Percentiles rank a stretch among this genome's conserved stretches.
Evolutionary conservation across 2,888 invertebrate species (phyloP).

Genomic region (Prostheceraeus crozeri): DNA sequence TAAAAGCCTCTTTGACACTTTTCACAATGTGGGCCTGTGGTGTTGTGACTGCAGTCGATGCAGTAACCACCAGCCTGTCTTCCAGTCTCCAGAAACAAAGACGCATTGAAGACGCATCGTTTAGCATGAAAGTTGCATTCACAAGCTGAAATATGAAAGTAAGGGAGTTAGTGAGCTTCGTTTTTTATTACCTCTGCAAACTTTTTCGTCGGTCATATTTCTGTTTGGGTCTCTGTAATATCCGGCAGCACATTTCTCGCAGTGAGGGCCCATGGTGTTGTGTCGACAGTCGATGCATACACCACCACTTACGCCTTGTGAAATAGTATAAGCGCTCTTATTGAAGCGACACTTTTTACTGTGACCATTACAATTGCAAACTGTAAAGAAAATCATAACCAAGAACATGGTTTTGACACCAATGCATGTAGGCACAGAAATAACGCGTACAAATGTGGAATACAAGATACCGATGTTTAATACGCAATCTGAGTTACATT

Average conservation of each 20-base stretch:
- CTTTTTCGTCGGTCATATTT: slow-evolving; percentile 83
- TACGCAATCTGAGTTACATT: too few relatives aligned
- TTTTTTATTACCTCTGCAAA: slow-evolving; percentile 95
- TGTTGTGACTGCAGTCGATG: slow-evolving; percentile 84
- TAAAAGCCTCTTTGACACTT: slow-evolving; percentile 96
- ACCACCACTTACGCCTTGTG: slow-evolving; percentile 84
- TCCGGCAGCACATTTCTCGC: slow-evolving; percentile 94
- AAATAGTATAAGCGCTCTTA: slow-evolving; percentile 91
- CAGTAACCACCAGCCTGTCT: slow-evolving; percentile 89
- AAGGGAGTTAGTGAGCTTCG: too few relatives aligned
- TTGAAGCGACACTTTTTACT: slow-evolving; percentile 92
- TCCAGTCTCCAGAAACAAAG: slow-evolving; percentile 87
- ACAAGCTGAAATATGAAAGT: too few relatives aligned
- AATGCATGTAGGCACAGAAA: too few relatives aligned
- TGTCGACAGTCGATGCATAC: slow-evolving; percentile 92
- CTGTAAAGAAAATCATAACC: slow-evolving; percentile 63
- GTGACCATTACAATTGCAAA: slow-evolving; percentile 95
- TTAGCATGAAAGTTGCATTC: slow-evolving; percentile 95
- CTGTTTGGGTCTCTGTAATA: slow-evolving; percentile 84
- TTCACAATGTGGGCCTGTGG: slow-evolving; percentile 94
- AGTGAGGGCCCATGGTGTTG: slow-evolving; percentile 85
- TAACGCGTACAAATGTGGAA: too few relatives aligned
- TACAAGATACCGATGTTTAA: too few relatives aligned
- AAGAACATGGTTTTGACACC: too few relatives aligned
- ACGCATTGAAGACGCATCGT: slow-evolving; percentile 94